These are phyloP conservation scores for Chlorodrepanis virens DNA, from an alignment of 2,113 vertebrate genomes.

Conservation along the genomic window DNA sequence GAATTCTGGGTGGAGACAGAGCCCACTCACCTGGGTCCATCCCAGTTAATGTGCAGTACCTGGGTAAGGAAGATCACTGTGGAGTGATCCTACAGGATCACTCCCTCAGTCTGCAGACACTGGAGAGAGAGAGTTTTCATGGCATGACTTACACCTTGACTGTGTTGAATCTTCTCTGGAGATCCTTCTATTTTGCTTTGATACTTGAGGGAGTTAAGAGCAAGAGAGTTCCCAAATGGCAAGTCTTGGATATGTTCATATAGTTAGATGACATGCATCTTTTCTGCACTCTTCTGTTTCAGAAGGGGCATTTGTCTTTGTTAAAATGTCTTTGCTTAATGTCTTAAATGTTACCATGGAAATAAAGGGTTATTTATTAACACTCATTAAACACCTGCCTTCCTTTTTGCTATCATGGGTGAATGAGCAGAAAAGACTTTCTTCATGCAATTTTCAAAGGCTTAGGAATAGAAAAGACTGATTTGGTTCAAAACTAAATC, in stretches of 20 bases:
- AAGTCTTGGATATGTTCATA: not conserved
- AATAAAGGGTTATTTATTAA: slow-evolving; percentile 30
- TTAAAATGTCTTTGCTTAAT: not conserved
- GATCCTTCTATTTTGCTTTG: not conserved
- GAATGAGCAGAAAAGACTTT: not conserved
- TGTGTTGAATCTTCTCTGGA: not conserved
- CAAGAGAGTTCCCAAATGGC: not conserved
- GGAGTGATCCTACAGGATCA: not conserved
- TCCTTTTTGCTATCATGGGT: not conserved
- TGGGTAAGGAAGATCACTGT: not conserved
- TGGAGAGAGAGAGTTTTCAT: not conserved
- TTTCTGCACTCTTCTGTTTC: not conserved
- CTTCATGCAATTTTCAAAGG: not conserved
- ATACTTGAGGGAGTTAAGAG: not conserved
- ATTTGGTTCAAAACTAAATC: not conserved
- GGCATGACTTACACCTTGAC: not conserved
- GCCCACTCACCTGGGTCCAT: not conserved
- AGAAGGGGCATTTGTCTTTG: not conserved
- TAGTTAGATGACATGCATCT: not conserved
- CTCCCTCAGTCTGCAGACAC: not conserved
- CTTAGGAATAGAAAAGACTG: not conserved
- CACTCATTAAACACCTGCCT: not conserved
- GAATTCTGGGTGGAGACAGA: not conserved
- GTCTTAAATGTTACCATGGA: not conserved
- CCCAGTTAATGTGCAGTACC: not conserved